Conservation (phyloP, 1,140 invertebrate species). For the Oryctes rhinoceros region DNA sequence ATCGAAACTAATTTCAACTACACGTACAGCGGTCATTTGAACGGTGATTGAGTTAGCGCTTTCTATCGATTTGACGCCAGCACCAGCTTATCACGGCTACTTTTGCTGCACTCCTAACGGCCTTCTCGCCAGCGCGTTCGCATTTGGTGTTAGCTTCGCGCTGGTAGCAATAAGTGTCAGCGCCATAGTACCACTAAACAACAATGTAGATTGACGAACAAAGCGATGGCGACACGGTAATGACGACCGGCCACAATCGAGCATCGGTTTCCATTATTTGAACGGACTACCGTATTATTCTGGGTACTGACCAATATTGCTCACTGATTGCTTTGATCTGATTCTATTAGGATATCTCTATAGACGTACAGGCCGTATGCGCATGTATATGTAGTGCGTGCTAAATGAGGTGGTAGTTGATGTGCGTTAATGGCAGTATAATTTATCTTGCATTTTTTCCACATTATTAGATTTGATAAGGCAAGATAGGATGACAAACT, state of each 20-base stretch:
- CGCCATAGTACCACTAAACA: slow-evolving; percentile 8
- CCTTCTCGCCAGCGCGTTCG: not conserved
- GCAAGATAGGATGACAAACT: not conserved
- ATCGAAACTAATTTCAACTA: not conserved
- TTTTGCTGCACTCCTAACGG: not conserved
- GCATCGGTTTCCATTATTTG: slow-evolving; percentile 34
- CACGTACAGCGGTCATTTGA: not conserved
- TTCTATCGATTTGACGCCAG: slow-evolving; percentile 6
- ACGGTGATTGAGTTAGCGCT: not conserved
- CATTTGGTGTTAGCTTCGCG: not conserved
- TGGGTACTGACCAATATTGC: slow-evolving; percentile 10
- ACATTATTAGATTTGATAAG: not conserved
- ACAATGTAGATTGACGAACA: slow-evolving; percentile 14
- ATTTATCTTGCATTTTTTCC: slow-evolving; percentile 13
- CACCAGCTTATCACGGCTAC: slow-evolving; percentile 13
- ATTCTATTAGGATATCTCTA: slow-evolving; percentile 18
- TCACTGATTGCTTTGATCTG: slow-evolving; percentile 37
- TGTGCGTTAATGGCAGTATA: not conserved
- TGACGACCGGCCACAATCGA: slow-evolving; percentile 26
- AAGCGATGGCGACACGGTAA: slow-evolving; percentile 8
- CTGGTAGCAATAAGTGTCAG: slow-evolving; percentile 32
- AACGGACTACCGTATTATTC: slow-evolving; percentile 15
- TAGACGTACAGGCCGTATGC: not conserved
- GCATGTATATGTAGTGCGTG: not conserved
- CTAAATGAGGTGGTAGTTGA: not conserved